Evolutionary conservation across 2,113 vertebrate genomes (phyloP).

Genomic region (Charadrius vociferus): DNA sequence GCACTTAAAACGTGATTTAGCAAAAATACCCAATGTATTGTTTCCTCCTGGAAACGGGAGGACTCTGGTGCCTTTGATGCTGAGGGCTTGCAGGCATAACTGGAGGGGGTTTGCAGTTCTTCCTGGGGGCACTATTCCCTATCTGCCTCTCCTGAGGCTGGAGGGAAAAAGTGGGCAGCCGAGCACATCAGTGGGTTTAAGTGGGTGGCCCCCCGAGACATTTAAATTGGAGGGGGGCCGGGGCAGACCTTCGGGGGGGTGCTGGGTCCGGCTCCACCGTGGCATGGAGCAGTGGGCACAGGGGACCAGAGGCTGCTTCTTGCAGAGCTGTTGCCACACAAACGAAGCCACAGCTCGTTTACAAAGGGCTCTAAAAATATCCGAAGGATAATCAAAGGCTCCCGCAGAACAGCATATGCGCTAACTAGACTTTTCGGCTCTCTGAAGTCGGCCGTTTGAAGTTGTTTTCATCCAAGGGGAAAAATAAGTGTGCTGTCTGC

Average conservation of each 20-base stretch:
- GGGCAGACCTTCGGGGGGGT: neutral
- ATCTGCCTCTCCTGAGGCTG: neutral
- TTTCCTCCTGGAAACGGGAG: neutral
- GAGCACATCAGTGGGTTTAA: neutral
- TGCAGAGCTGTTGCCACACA: neutral
- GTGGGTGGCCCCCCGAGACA: neutral
- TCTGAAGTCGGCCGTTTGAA: conserved; percentile 3
- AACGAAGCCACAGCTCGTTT: neutral
- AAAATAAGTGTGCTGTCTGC: neutral
- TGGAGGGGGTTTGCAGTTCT: neutral
- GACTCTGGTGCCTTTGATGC: neutral
- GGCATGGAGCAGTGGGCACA: neutral
- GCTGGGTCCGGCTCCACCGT: neutral
- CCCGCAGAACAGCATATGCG: neutral
- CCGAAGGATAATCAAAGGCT: conserved; percentile 45
- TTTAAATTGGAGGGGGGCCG: neutral
- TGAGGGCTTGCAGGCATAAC: neutral
- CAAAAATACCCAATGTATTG: neutral
- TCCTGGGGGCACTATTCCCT: neutral
- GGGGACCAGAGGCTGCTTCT: neutral
- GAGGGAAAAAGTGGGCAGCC: neutral
- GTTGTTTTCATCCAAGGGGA: neutral
- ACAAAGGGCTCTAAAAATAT: conserved; percentile 30
- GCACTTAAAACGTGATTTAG: neutral
- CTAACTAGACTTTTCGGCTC: neutral